A percentile compares a stretch with the other conserved stretches of the same genome.
phyloP scores from a whole-genome alignment of 2,113 vertebrate genomes.

The Lagopus muta region DNA sequence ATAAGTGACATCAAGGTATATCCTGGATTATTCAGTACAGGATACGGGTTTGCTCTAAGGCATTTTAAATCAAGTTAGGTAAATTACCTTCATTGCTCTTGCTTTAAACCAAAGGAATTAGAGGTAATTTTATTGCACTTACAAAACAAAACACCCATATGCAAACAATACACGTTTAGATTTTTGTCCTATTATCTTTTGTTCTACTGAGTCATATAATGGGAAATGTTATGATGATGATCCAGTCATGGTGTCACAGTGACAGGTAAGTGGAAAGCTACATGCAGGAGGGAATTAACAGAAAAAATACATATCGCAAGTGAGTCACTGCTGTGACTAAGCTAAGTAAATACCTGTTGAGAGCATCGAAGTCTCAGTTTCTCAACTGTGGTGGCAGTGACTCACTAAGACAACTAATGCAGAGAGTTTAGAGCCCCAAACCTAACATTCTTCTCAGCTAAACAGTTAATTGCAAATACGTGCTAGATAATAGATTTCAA shows the following conservation, averaged over 20 bases:
- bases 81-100: background rate
- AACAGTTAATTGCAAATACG: background rate
- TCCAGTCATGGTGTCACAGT: background rate
- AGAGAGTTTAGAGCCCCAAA: background rate
- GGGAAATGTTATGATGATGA: background rate
- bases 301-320: background rate
- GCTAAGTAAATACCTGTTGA: constrained; percentile 24
- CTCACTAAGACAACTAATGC: background rate
- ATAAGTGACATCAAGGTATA: background rate
- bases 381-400: background rate
- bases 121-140: background rate
- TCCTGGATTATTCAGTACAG: background rate
- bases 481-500: background rate
- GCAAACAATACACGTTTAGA: background rate
- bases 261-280: constrained; percentile 31
- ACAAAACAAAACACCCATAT: background rate
- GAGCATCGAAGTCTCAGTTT: background rate
- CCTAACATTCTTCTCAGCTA: background rate
- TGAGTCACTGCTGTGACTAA: constrained; percentile 62
- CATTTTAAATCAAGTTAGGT: background rate
- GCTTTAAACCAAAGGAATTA: background rate
- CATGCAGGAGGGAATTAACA: background rate
- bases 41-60: background rate
- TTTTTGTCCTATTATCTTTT: constrained; percentile 27
- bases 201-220: constrained; percentile 34